Evolutionary conservation across 2,113 vertebrate species (phyloP).

Genomic region (Corythornis vintsioides): DNA sequence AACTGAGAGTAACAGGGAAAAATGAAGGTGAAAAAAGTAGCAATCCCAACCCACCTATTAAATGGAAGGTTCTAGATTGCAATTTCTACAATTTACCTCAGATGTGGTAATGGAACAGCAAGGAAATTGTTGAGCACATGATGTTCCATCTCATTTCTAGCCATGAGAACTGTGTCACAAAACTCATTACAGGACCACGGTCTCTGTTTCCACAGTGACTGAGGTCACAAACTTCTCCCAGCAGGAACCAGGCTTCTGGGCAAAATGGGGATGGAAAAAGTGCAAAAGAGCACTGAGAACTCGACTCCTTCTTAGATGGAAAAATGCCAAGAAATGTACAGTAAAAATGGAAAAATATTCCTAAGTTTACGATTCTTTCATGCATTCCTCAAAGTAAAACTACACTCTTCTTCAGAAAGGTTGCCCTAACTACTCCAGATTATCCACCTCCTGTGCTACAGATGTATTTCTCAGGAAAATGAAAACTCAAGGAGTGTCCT

Average conservation of each 20-base stretch:
- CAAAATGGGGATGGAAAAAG: background rate
- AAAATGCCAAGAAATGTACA: background rate
- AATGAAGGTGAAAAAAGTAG: background rate
- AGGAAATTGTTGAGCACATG: background rate
- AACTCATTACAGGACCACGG: background rate
- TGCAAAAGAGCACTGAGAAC: background rate
- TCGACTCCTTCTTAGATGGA: background rate
- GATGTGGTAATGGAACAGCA: background rate
- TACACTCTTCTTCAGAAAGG: background rate
- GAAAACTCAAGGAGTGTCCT: background rate
- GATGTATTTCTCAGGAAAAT: background rate
- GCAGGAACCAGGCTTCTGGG: background rate
- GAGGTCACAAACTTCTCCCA: background rate
- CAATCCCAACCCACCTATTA: background rate
- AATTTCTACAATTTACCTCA: background rate
- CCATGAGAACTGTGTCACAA: background rate
- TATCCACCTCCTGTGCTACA: background rate
- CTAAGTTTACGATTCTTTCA: background rate
- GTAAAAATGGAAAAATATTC: background rate
- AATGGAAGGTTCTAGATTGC: background rate
- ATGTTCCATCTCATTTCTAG: background rate
- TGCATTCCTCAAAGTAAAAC: conserved; percentile 4
- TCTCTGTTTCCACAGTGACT: background rate
- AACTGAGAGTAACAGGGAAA: background rate
- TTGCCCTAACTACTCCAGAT: background rate